These are phyloP conservation scores for Quadroppia sp. DNA, from an alignment of 2,888 invertebrate genomes.

Conservation along the genomic window DNA sequence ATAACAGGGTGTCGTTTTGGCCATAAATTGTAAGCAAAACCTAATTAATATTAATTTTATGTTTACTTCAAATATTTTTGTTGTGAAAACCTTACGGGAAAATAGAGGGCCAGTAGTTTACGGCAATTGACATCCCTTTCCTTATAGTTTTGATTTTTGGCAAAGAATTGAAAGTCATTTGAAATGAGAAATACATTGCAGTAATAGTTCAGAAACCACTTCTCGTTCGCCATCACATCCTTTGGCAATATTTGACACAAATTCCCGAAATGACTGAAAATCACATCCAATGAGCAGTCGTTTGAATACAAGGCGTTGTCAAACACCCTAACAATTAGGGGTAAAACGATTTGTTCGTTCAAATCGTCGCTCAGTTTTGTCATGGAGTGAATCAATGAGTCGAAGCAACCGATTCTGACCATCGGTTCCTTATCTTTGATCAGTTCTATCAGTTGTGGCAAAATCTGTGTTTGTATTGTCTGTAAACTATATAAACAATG, in stretches of 20 bases:
- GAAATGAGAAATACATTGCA: background rate
- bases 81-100: background rate
- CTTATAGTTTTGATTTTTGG: background rate
- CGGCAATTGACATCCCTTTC: slow-evolving; percentile 4
- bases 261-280: background rate
- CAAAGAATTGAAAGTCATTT: background rate
- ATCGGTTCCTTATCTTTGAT: background rate
- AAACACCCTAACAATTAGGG: background rate
- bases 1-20: background rate
- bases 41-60: background rate
- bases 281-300: background rate
- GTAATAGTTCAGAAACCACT: slow-evolving; percentile 13
- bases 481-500: background rate
- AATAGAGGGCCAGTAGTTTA: background rate
- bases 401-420: background rate
- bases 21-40: slow-evolving; percentile 8
- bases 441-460: background rate
- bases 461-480: background rate
- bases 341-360: background rate
- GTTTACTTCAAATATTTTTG: background rate
- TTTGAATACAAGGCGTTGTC: background rate
- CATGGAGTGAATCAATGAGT: background rate
- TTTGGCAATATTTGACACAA: slow-evolving; percentile 22
- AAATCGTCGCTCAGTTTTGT: background rate
- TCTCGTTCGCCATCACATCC: background rate